Conservation (phyloP, 2,888 invertebrate species). For the Anoplius nigerrimus region DNA sequence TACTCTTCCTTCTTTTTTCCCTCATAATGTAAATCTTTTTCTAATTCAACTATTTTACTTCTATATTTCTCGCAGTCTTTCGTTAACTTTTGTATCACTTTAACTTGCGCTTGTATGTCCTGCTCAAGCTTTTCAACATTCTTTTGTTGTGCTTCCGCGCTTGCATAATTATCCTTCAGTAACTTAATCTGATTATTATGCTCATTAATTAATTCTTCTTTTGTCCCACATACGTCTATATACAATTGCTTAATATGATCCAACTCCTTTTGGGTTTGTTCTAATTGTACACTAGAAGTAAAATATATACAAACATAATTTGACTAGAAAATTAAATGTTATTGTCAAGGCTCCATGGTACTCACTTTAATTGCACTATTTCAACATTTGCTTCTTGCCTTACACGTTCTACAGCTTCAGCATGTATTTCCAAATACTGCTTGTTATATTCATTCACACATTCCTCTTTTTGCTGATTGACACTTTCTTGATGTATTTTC, state of each 20-base stretch:
- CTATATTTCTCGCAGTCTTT: conserved; percentile 63
- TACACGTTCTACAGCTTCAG: conserved; percentile 68
- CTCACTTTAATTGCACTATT: conserved; percentile 69
- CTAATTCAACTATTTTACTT: conserved; percentile 63
- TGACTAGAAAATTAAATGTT: not conserved
- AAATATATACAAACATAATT: conserved; percentile 8
- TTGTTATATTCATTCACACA: conserved; percentile 65
- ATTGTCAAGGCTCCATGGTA: conserved; percentile 15
- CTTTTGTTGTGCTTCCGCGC: conserved; percentile 56
- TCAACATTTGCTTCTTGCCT: conserved; percentile 66
- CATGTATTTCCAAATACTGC: conserved; percentile 70
- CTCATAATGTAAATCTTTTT: conserved; percentile 65
- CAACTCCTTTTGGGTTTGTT: conserved; percentile 69
- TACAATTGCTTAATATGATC: conserved; percentile 70
- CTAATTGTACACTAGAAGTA: conserved; percentile 64
- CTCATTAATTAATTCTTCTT: conserved; percentile 79
- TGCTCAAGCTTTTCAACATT: conserved; percentile 59
- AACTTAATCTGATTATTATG: conserved; percentile 77
- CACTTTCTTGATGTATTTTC: conserved; percentile 60
- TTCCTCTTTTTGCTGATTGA: conserved; percentile 61
- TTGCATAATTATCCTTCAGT: conserved; percentile 70
- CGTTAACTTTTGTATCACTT: conserved; percentile 59
- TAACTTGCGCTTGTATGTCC: conserved; percentile 62
- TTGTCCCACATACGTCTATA: conserved; percentile 79
- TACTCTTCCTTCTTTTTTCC: conserved; percentile 64